Base-by-base conservation (phyloP, 2,113 vertebrate genomes). In the Etheostoma spectabile region DNA sequence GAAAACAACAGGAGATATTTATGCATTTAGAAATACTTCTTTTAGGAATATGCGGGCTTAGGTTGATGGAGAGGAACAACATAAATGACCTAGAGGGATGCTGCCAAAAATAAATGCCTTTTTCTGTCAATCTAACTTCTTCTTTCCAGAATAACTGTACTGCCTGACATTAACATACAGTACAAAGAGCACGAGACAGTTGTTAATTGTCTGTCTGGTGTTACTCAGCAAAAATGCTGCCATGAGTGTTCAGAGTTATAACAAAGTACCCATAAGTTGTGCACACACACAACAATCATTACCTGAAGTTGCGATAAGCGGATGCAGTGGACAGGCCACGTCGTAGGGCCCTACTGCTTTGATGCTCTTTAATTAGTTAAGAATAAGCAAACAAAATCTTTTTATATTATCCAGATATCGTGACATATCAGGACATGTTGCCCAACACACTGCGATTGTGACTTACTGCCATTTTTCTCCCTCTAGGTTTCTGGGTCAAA, bases 151-250 rank as follows among this genome's bases (percentile, higher is more conserved):
- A 53, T 5, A 69, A 66, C 15, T 38, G 8, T 80, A 60, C 22
- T 51, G 16, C 24, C 33, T 59, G 35, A 82, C 33, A 22, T 24
- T 19, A 30, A 68, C 55, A 1, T 3, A 18, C n/a, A 59, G 27
- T 46, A 30, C 45, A 68, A 65, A 80, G 72, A 77, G 73, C 66
- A 70, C 21, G 27, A 55, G 27, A n/a, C n/a, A 14, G 49, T 48
- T 0, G 21, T 60, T 55, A 30, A 53, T 53, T 24, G 38, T 69
- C 52, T 27, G 11, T 52, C 68, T 45, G 57, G 6, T 80, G 60
- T 91, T 76, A 90, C 78, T 87, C 80, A 82, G 83, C 79, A 85
- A 83, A 64, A 75, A 70, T 45, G 56, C 14, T 0, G 24, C 56
- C 30, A 48, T 42, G n/a, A 56, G 51, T 24, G 27, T 51, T 74